These are phyloP conservation scores for Brachyhypopomus gauderio DNA, from an alignment of 2,113 vertebrate genomes.

Conservation along the genomic window DNA sequence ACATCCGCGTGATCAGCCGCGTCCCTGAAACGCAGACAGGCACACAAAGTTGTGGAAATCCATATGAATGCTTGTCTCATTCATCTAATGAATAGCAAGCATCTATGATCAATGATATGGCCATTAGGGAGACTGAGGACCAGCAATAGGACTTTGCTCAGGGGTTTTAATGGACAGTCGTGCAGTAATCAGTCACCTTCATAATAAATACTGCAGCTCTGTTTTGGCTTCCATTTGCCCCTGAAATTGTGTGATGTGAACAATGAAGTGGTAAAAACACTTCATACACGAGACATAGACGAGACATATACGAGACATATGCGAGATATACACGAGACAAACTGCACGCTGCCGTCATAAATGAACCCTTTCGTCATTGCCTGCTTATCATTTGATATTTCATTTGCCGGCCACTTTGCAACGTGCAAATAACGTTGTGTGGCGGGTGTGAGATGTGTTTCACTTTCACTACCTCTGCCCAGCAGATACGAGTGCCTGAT, in stretches of 20 bases:
- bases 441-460: background rate
- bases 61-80: conserved; percentile 53
- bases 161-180: conserved; percentile 58
- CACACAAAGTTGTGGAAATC: conserved; percentile 3
- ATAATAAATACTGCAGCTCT: conserved; percentile 58
- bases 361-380: background rate
- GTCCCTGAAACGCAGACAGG: conserved; percentile 15
- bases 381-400: conserved; percentile 4
- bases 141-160: conserved; percentile 37
- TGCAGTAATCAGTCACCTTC: conserved; percentile 54
- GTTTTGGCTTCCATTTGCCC: conserved; percentile 44
- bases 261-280: background rate
- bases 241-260: background rate
- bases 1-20: too few species aligned
- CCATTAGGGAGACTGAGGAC: conserved; percentile 51
- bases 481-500: background rate
- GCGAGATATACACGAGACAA: too few species aligned
- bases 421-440: conserved; percentile 2
- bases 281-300: too few species aligned
- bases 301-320: too few species aligned
- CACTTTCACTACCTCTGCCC: too few species aligned
- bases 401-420: background rate
- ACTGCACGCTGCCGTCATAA: too few species aligned
- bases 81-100: conserved; percentile 64
- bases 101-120: conserved; percentile 61